phyloP scores from a whole-genome alignment of 2,113 vertebrate genomes.

The Notechis scutatus region DNA sequence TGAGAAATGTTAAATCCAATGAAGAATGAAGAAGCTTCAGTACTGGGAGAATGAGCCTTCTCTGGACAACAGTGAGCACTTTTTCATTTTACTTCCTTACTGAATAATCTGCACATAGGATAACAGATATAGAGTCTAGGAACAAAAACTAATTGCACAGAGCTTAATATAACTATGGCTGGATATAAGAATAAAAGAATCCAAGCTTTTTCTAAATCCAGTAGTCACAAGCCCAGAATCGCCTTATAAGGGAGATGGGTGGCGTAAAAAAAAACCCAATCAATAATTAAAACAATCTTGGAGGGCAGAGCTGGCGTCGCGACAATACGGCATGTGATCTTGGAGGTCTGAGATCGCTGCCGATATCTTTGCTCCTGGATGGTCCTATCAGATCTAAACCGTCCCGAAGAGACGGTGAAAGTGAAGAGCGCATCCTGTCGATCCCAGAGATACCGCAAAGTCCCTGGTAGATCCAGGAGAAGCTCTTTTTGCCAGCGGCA shows the following conservation, averaged over 20 bases:
- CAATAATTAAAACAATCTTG: background rate
- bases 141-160: background rate
- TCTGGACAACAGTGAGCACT: background rate
- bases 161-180: background rate
- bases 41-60: background rate
- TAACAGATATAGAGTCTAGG: background rate
- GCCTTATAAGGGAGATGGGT: background rate
- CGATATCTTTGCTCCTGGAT: too few relatives aligned
- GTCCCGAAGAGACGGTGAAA: too few relatives aligned
- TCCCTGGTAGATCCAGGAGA: too few relatives aligned
- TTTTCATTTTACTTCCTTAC: background rate
- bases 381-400: too few relatives aligned
- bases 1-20: background rate
- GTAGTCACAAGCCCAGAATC: background rate
- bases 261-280: background rate
- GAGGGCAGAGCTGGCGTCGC: too few relatives aligned
- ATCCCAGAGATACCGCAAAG: too few relatives aligned
- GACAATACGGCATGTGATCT: too few relatives aligned
- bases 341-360: too few relatives aligned
- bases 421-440: too few relatives aligned
- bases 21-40: background rate
- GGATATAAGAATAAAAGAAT: background rate
- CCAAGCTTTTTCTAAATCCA: background rate
- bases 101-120: background rate
- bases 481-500: too few relatives aligned